These are phyloP conservation scores for Centroberyx gerrardi DNA, from an alignment of 2,797 vertebrate genomes.

Conservation along the genomic window DNA sequence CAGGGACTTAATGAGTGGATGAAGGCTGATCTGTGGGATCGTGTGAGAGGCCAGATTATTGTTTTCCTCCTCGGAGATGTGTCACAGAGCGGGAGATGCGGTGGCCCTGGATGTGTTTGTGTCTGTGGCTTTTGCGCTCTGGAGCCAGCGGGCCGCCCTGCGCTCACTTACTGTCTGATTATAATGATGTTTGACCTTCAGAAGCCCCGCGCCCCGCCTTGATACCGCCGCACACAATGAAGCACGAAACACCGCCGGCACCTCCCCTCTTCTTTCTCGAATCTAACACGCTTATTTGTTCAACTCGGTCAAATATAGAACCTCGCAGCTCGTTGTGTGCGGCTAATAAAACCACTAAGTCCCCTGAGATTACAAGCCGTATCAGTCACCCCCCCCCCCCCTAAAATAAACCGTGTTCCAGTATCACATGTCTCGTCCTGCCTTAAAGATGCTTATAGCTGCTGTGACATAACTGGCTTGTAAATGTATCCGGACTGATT, in stretches of 20 bases:
- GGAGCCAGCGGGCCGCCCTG: constrained; percentile 35
- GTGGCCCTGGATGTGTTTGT: constrained; percentile 55
- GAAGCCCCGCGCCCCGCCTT: background rate
- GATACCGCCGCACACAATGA: constrained; percentile 27
- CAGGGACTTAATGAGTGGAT: constrained; percentile 27
- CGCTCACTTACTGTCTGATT: constrained; percentile 50
- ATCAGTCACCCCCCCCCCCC: constrained; percentile 43
- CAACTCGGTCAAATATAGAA: background rate
- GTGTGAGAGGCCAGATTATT: constrained; percentile 44
- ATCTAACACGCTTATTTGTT: constrained; percentile 8
- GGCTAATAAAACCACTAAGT: constrained; percentile 45
- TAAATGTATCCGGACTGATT: constrained; percentile 22
- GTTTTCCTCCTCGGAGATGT: constrained; percentile 51
- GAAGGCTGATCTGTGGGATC: constrained; percentile 24
- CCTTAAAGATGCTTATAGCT: constrained; percentile 7
- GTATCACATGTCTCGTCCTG: background rate
- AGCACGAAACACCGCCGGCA: background rate
- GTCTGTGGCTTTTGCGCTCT: constrained; percentile 53
- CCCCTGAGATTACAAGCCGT: constrained; percentile 48
- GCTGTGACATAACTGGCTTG: constrained; percentile 44
- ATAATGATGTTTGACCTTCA: constrained; percentile 33
- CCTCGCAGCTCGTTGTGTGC: no score
- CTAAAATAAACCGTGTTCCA: constrained; percentile 33
- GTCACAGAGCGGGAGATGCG: constrained; percentile 43
- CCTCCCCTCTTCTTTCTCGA: constrained; percentile 5